A percentile compares a stretch with the other conserved stretches of the same genome.
phyloP scores from a whole-genome alignment of 2,888 invertebrate species.

The Pantelozetes paolii region DNA sequence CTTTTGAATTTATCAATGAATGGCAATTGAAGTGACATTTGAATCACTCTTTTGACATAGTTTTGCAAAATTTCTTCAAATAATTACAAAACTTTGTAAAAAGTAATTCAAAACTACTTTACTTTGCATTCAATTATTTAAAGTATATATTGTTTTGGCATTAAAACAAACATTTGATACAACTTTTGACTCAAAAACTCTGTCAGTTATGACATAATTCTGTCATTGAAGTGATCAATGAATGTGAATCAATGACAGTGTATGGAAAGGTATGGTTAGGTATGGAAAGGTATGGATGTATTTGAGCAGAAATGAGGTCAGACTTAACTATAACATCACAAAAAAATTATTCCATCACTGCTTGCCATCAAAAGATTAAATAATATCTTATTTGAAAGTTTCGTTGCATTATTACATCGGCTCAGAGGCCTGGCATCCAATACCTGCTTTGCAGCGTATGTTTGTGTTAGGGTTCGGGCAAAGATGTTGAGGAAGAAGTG shows the following conservation, averaged over 20 bases:
- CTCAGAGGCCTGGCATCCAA: background rate
- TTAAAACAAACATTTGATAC: background rate
- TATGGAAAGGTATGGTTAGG: too few species aligned
- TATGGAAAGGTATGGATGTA: background rate
- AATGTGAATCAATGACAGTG: too few species aligned
- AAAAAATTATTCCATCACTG: conserved; percentile 33
- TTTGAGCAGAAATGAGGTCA: conserved; percentile 25
- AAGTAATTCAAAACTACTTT: too few species aligned
- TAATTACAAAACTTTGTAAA: too few species aligned
- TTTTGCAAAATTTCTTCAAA: too few species aligned
- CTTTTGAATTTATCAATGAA: background rate
- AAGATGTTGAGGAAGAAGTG: conserved; percentile 5
- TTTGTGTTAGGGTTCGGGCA: background rate
- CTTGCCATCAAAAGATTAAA: conserved; percentile 31
- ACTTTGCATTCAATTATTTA: background rate
- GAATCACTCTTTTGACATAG: background rate
- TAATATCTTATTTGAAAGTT: conserved; percentile 34
- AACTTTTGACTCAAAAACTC: background rate
- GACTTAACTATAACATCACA: conserved; percentile 30
- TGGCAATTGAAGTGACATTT: background rate
- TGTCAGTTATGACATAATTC: conserved; percentile 19
- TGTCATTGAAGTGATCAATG: conserved; percentile 29
- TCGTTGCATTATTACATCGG: conserved; percentile 12
- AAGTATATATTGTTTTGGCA: background rate
- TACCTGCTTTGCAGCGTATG: background rate